Percentiles rank a stretch among this genome's conserved stretches.
phyloP scores from a whole-genome alignment of 2,113 vertebrate species.

The Neopipo cinnamomea region DNA sequence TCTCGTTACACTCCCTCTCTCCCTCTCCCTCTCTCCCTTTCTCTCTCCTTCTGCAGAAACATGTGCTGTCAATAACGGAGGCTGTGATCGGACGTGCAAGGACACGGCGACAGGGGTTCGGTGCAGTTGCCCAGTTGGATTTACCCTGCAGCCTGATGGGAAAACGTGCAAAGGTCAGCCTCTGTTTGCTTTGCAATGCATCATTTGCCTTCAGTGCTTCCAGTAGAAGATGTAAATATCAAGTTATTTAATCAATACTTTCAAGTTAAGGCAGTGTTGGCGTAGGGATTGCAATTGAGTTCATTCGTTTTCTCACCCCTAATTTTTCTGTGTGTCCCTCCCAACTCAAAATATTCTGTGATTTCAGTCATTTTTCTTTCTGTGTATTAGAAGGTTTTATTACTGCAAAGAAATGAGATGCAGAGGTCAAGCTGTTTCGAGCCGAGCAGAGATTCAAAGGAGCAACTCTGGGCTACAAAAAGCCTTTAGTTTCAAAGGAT shows the following conservation, averaged over 20 bases:
- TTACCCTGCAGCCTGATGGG: conserved; percentile 93
- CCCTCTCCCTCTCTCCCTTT: neutral
- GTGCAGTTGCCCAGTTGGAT: conserved; percentile 96
- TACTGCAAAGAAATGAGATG: neutral
- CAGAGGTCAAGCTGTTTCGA: neutral
- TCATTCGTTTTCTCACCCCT: neutral
- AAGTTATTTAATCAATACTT: conserved; percentile 46
- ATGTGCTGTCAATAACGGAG: conserved; percentile 96
- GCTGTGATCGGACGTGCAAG: conserved; percentile 96
- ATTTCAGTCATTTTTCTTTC: neutral
- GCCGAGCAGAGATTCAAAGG: neutral
- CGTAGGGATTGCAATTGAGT: neutral
- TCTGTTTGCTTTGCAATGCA: conserved; percentile 69
- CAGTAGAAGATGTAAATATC: conserved; percentile 43
- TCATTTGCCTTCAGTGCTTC: conserved; percentile 43
- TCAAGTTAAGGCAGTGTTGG: neutral
- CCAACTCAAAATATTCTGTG: neutral
- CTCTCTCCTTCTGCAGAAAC: conserved; percentile 84
- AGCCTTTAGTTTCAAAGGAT: neutral
- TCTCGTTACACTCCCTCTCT: conserved; percentile 54
- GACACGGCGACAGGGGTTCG: conserved; percentile 95
- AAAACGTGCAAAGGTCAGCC: conserved; percentile 98
- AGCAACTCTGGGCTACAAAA: neutral
- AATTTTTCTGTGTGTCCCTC: neutral
- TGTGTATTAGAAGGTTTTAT: conserved; percentile 1